A percentile compares a stretch with the other conserved stretches of the same genome.
Conservation (phyloP, 1,140 invertebrate species). For the Dreissena rostriformis region DNA sequence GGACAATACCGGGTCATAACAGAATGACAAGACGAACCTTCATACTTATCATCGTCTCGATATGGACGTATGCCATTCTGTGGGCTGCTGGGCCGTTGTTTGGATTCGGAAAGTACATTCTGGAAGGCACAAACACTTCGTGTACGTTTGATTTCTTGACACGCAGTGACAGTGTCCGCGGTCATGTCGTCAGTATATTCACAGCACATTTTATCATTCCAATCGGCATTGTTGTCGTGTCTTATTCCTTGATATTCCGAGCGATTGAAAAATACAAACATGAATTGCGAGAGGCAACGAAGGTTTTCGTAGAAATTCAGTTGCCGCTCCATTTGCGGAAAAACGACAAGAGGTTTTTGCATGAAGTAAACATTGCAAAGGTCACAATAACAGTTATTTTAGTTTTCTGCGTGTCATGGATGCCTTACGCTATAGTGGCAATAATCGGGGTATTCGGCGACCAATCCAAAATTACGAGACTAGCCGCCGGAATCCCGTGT, state of each 20-base stretch:
- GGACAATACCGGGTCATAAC: conserved; percentile 1
- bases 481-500: conserved; percentile 16
- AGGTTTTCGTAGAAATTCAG: not conserved
- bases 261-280: not conserved
- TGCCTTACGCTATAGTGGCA: conserved; percentile 7
- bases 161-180: not conserved
- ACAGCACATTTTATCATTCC: conserved; percentile 22
- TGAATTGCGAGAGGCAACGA: not conserved
- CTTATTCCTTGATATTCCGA: conserved; percentile 14
- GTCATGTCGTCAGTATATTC: conserved; percentile 14
- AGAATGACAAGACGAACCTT: not conserved
- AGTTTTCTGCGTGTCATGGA: conserved; percentile 17
- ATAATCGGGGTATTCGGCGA: conserved; percentile 5
- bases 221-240: not conserved
- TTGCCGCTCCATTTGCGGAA: conserved; percentile 4
- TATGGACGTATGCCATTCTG: conserved; percentile 7
- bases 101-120: conserved; percentile 14
- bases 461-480: not conserved
- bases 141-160: conserved; percentile 33
- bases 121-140: conserved; percentile 20
- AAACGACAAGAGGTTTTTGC: not conserved
- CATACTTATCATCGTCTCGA: not conserved
- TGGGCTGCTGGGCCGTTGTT: conserved; percentile 7
- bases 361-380: conserved; percentile 7
- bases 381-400: conserved; percentile 10